These are phyloP conservation scores for Dugesia japonica DNA, from an alignment of 2,888 invertebrate genomes.

Conservation along the genomic window DNA sequence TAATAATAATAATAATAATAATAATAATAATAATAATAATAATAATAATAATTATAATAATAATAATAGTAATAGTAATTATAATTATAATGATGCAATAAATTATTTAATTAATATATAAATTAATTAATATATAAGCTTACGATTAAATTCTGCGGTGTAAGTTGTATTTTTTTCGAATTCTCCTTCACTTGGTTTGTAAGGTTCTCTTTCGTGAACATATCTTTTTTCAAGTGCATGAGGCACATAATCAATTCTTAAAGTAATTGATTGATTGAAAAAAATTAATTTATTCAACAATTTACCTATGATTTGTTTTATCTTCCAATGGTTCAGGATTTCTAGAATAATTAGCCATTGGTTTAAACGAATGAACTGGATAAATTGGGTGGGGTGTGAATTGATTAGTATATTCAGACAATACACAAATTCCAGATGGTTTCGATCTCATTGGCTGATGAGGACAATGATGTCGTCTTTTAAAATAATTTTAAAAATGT, in stretches of 20 bases:
- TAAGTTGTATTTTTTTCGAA: constrained; percentile 44
- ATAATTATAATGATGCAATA: no score
- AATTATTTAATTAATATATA: no score
- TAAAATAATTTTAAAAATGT: background rate
- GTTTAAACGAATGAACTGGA: constrained; percentile 30
- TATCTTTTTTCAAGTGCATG: constrained; percentile 42
- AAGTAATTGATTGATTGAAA: constrained; percentile 32
- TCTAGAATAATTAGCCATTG: constrained; percentile 26
- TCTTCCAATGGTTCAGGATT: constrained; percentile 32
- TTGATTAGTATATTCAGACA: constrained; percentile 34
- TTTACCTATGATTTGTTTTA: constrained; percentile 36
- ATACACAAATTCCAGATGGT: constrained; percentile 12
- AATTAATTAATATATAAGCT: background rate
- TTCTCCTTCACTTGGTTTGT: constrained; percentile 41
- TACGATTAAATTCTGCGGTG: constrained; percentile 44
- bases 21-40: no score
- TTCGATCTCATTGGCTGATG: constrained; percentile 16
- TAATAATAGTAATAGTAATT: no score
- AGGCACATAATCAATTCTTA: constrained; percentile 43
- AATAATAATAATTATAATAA: no score
- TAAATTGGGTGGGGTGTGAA: constrained; percentile 32
- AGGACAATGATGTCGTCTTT: constrained; percentile 34
- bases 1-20: no score
- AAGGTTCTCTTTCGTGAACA: constrained; percentile 40
- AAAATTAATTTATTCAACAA: background rate